phyloP scores from a whole-genome alignment of 2,797 vertebrate species.

The Tenualosa thibaudeaui region DNA sequence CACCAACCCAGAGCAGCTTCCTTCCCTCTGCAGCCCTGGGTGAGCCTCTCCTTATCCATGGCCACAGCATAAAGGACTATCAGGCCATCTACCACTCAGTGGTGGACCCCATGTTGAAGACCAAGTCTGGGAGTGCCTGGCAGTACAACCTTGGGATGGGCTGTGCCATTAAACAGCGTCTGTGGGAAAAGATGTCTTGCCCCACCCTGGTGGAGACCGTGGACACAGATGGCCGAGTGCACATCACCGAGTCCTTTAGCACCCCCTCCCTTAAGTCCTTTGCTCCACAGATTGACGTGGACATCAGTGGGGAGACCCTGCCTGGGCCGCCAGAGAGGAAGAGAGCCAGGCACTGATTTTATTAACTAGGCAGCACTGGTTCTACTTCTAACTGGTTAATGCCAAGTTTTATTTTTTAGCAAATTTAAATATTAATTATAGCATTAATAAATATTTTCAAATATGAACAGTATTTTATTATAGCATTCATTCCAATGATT shows the following conservation, averaged over 20 bases:
- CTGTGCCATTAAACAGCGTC: not conserved
- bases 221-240: not conserved
- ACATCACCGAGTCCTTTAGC: not conserved
- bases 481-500: not conserved
- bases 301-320: conserved; percentile 11
- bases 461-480: not conserved
- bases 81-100: conserved; percentile 21
- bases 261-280: not conserved
- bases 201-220: not conserved
- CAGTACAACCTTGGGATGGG: not conserved
- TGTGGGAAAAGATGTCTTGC: conserved; percentile 1
- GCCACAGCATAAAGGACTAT: not conserved
- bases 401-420: not conserved
- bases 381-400: not conserved
- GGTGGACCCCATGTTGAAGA: conserved; percentile 12
- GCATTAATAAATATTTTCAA: not conserved
- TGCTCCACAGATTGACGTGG: conserved; percentile 5
- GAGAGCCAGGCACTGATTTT: not conserved
- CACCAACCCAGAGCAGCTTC: not conserved
- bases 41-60: not conserved
- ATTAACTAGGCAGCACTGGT: not conserved
- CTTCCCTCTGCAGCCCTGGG: not conserved
- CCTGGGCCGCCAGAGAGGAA: not conserved
- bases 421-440: not conserved
- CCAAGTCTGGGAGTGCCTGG: not conserved